Percentiles rank a stretch among this genome's conserved stretches.
phyloP scores from a whole-genome alignment of 2,113 vertebrate species.

The Mola mola region DNA sequence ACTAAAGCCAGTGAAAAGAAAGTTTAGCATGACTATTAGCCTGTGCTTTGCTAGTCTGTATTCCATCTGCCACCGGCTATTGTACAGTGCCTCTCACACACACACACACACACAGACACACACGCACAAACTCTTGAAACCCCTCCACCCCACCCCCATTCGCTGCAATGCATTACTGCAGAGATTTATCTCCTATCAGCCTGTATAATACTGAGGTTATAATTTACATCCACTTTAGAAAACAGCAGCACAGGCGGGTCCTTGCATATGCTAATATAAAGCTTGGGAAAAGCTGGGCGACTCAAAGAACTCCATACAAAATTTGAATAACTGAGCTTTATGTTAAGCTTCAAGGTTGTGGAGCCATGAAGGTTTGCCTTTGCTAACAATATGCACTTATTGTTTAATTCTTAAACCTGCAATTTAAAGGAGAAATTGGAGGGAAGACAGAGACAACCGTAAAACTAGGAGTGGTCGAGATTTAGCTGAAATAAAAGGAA shows the following conservation, averaged over 20 bases:
- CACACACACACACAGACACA: conserved; percentile 46
- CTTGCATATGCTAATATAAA: conserved; percentile 80
- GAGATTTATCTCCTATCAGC: conserved; percentile 83
- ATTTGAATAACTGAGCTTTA: conserved; percentile 77
- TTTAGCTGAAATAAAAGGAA: conserved; percentile 18
- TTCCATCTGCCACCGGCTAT: conserved; percentile 73
- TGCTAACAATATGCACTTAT: conserved; percentile 70
- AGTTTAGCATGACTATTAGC: conserved; percentile 68
- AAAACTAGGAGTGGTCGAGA: conserved; percentile 21
- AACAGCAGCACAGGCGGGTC: conserved; percentile 73
- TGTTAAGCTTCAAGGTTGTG: conserved; percentile 72
- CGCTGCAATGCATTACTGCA: conserved; percentile 78
- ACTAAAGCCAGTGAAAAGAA: conserved; percentile 39
- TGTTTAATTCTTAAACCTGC: conserved; percentile 62
- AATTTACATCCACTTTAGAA: conserved; percentile 85
- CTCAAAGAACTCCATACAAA: conserved; percentile 69
- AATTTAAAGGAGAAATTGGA: conserved; percentile 36
- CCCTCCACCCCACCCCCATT: conserved; percentile 40
- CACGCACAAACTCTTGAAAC: conserved; percentile 42
- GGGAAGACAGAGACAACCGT: conserved; percentile 24
- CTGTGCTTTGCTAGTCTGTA: conserved; percentile 59
- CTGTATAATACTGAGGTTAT: conserved; percentile 81
- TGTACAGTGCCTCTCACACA: conserved; percentile 68
- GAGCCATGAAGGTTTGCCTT: conserved; percentile 74
- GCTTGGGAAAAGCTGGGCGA: conserved; percentile 77